Base-by-base conservation (phyloP, 2,797 vertebrate species). In the Coregonus ussuriensis region DNA sequence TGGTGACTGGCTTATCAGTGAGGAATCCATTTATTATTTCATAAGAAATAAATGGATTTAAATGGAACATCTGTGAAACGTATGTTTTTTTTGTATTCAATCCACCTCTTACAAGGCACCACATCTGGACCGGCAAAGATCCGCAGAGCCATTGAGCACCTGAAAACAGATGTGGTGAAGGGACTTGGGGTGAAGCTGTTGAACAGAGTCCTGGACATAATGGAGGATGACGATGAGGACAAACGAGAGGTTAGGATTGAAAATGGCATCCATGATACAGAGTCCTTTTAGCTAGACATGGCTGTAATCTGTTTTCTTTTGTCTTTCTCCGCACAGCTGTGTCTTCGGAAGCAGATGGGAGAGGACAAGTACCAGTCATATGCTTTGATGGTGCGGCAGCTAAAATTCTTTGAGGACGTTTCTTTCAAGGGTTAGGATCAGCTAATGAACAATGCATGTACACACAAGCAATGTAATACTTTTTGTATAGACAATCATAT, bases 391-490 rank as follows among this genome's bases (percentile, higher is more conserved):
- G 97, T 96, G 85, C 95, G 92, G 52, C 97, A 99, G 78, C 90
- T 99, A 33, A 98, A 99, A 87, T 99, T 99, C 86, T 96, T 99
- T 76, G 98, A 99, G 92, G 98, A 99, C 67, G 95, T 94, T 11
- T 88, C 89, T 7, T 83, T 94, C n/a, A 91, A 89, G 68, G 85
- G 87, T 72, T 94, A 90, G 82, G 75, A 51, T 71, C 66, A 14
- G n/a, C 25, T 25, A 63, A 18, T 25, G 7, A 25, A 18, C 16
- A 56, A 56, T 56, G 53, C 4, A 63, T 63, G 47, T 37, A 21
- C 21, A 25, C 3, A n/a, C 62, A 53, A 74, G 41, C 73, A 63
- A 73, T 37, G 68, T n/a, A 71, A 66, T 31, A 37, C 2, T 54
- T 56, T 21, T 52, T 76, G 70, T 76, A 72, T 67, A 41, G 74